Evolutionary conservation across 2,113 vertebrate species (phyloP).

Genomic region (Dicerorhinus sumatrensis): DNA sequence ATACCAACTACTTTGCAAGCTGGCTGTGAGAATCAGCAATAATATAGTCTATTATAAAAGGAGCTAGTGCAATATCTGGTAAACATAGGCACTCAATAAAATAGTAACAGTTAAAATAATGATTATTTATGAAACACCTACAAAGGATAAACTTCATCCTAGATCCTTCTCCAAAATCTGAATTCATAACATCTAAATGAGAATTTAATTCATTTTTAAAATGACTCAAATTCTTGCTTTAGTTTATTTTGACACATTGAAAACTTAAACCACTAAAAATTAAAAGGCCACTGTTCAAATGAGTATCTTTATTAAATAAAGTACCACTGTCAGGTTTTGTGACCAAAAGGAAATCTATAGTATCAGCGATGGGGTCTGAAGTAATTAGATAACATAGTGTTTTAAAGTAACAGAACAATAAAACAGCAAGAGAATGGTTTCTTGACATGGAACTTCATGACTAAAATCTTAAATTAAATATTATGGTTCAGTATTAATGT

Average conservation of each 20-base stretch:
- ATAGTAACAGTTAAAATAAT: constrained; percentile 46
- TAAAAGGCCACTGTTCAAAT: constrained; percentile 37
- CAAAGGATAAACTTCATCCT: constrained; percentile 1
- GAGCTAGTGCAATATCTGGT: neutral
- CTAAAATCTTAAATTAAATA: constrained; percentile 67
- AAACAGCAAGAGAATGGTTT: constrained; percentile 53
- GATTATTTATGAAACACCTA: constrained; percentile 29
- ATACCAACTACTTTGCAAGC: neutral
- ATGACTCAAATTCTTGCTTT: neutral
- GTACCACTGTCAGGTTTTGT: neutral
- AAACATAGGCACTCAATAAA: neutral
- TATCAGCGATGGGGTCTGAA: neutral
- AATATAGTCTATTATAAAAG: neutral
- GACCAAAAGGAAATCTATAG: constrained; percentile 27
- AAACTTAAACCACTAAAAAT: neutral
- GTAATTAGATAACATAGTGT: constrained; percentile 45
- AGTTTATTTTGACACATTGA: constrained; percentile 47
- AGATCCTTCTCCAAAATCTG: constrained; percentile 14
- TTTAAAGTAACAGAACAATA: constrained; percentile 55
- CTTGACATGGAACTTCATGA: constrained; percentile 28
- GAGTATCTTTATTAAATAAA: constrained; percentile 23
- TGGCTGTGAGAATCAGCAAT: constrained; percentile 12
- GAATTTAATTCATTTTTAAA: constrained; percentile 22
- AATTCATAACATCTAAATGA: neutral
- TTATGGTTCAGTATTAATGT: constrained; percentile 42